phyloP scores from a whole-genome alignment of 2,113 vertebrate genomes.

The Onychorhynchus coronatus region DNA sequence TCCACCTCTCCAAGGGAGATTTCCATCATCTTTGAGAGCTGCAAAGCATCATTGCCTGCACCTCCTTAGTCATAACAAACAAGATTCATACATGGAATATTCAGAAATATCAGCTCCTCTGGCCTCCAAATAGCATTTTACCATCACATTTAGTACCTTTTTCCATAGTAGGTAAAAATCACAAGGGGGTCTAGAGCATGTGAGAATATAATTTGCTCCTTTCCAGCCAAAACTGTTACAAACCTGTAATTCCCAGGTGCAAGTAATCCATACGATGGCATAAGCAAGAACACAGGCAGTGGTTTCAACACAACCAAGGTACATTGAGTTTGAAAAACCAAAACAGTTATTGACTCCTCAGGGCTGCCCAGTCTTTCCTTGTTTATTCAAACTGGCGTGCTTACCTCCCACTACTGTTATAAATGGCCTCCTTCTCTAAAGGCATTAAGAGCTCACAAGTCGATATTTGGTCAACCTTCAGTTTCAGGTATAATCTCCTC shows the following conservation, averaged over 20 bases:
- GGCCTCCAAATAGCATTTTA: neutral
- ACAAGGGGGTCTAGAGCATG: neutral
- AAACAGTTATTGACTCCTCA: neutral
- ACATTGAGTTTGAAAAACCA: neutral
- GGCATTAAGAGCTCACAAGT: neutral
- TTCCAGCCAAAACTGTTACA: neutral
- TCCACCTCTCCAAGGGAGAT: neutral
- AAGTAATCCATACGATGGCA: neutral
- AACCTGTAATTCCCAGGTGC: neutral
- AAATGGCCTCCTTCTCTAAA: neutral
- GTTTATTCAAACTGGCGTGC: neutral
- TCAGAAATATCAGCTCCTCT: neutral
- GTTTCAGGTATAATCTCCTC: neutral
- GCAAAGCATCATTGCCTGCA: neutral
- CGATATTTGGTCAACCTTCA: neutral
- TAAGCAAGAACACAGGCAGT: neutral
- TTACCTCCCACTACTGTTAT: neutral
- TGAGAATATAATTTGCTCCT: neutral
- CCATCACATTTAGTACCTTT: neutral
- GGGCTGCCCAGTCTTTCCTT: neutral
- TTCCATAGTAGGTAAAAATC: neutral
- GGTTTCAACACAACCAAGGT: fast-evolving
- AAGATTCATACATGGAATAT: neutral
- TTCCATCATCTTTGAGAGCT: neutral
- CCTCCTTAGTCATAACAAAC: neutral